These are phyloP conservation scores for Lepidurus packardi DNA, from an alignment of 1,140 invertebrate genomes.

Conservation along the genomic window DNA sequence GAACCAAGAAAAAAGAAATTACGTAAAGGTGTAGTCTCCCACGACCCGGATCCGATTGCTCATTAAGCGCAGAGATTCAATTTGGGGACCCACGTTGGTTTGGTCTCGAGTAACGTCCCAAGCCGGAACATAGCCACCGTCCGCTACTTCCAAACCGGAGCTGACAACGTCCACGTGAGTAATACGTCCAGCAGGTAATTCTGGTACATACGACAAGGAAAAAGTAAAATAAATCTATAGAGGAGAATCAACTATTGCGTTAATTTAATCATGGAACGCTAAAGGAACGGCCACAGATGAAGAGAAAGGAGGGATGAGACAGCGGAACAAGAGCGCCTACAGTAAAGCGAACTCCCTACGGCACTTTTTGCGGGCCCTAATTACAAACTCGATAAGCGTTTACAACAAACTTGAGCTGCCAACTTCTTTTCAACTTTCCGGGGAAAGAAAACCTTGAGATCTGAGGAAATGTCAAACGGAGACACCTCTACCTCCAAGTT, in stretches of 20 bases:
- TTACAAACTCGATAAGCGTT: conserved; percentile 5
- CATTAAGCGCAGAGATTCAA: conserved; percentile 51
- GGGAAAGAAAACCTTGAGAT: background rate
- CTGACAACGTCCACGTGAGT: conserved; percentile 52
- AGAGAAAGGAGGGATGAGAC: background rate
- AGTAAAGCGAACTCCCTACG: background rate
- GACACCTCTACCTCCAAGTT: background rate
- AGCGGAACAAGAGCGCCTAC: background rate
- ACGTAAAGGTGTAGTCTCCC: conserved; percentile 49
- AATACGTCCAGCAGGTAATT: conserved; percentile 49
- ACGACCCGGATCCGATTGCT: conserved; percentile 50
- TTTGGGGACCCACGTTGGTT: conserved; percentile 40
- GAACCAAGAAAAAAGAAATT: conserved; percentile 38
- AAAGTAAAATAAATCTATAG: background rate
- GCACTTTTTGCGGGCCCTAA: background rate
- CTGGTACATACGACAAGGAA: conserved; percentile 41
- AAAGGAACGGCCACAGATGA: background rate
- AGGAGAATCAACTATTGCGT: background rate
- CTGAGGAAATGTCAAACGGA: background rate
- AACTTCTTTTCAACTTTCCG: background rate
- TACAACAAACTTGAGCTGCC: background rate
- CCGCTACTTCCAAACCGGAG: conserved; percentile 50
- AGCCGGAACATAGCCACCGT: conserved; percentile 44
- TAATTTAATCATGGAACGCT: background rate
- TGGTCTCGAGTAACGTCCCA: background rate